These are phyloP conservation scores for Pseudoatta argentina DNA, from an alignment of 1,140 invertebrate species.

Conservation along the genomic window DNA sequence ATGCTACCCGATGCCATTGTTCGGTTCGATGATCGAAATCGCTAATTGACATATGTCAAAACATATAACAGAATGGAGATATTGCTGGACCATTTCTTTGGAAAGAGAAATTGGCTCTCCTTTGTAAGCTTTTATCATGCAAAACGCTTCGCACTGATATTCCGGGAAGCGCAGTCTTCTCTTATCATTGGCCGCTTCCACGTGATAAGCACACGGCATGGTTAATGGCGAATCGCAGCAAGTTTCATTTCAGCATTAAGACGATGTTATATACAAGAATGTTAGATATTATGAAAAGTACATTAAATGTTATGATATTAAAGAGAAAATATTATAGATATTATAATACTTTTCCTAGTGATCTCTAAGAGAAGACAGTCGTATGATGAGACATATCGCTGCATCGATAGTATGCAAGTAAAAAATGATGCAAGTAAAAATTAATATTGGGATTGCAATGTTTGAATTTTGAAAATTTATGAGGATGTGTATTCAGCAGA, in stretches of 20 bases:
- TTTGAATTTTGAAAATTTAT: too few relatives aligned
- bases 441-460: too few relatives aligned
- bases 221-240: conserved; percentile 33
- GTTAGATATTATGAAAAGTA: not conserved
- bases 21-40: conserved; percentile 43
- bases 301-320: not conserved
- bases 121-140: conserved; percentile 61
- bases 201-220: conserved; percentile 59
- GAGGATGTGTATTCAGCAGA: too few relatives aligned
- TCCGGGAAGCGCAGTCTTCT: conserved; percentile 57
- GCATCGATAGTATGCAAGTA: too few relatives aligned
- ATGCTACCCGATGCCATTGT: not conserved
- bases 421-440: too few relatives aligned
- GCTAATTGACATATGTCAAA: conserved; percentile 45
- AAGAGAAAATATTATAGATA: not conserved
- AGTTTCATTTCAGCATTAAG: conserved; percentile 21
- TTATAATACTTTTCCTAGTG: not conserved
- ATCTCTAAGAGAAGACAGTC: not conserved
- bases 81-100: conserved; percentile 23
- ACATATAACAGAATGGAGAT: not conserved
- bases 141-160: conserved; percentile 45
- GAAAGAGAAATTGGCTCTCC: conserved; percentile 55
- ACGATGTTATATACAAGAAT: not conserved
- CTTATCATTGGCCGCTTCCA: conserved; percentile 67
- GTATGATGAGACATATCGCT: not conserved